These are phyloP conservation scores for Vannuccia rotundouncinata DNA, from an alignment of 2,888 invertebrate genomes.

Conservation along the genomic window DNA sequence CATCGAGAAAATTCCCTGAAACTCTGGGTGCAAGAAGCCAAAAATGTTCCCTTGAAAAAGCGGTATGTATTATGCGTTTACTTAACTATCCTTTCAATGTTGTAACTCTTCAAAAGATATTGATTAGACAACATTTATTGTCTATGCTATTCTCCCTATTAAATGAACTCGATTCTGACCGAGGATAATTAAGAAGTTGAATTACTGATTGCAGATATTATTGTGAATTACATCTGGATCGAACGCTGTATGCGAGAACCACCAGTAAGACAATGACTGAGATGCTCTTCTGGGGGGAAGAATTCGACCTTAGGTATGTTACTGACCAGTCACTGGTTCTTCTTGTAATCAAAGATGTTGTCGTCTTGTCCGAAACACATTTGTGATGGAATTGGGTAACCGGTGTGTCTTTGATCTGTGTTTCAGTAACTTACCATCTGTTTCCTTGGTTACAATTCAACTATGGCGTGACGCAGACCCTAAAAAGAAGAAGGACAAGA, in stretches of 20 bases:
- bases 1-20: conserved; percentile 73
- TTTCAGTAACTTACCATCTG: conserved; percentile 50
- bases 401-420: background rate
- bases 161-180: too few species aligned
- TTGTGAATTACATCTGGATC: conserved; percentile 82
- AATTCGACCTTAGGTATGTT: conserved; percentile 72
- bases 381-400: background rate
- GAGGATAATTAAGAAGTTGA: too few species aligned
- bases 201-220: conserved; percentile 63
- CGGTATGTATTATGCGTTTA: conserved; percentile 60
- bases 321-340: too few species aligned
- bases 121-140: too few species aligned
- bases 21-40: conserved; percentile 86
- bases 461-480: conserved; percentile 75
- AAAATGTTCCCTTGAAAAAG: conserved; percentile 73
- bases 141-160: too few species aligned
- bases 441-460: conserved; percentile 64
- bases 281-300: conserved; percentile 91
- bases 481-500: conserved; percentile 60
- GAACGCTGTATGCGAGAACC: conserved; percentile 81
- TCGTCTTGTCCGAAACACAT: too few species aligned
- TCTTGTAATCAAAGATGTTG: too few species aligned
- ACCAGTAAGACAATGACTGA: conserved; percentile 74
- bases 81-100: background rate
- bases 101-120: too few species aligned